phyloP scores from a whole-genome alignment of 2,888 invertebrate species.

The Drosophila bunnanda region DNA sequence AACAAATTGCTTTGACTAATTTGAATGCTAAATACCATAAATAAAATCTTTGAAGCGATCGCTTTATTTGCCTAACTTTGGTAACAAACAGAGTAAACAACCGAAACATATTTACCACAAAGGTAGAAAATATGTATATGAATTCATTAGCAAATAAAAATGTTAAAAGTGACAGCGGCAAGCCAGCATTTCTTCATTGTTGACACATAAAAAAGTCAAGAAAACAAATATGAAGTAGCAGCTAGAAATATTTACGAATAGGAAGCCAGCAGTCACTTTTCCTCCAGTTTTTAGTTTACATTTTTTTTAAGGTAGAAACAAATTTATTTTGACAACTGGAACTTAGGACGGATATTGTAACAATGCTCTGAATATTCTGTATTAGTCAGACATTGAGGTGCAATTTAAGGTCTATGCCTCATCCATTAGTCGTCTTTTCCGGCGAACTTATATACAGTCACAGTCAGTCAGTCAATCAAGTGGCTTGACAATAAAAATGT shows the following conservation, averaged over 20 bases:
- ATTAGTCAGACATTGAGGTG: constrained; percentile 47
- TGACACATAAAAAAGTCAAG: constrained; percentile 10
- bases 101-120: background rate
- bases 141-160: constrained; percentile 2
- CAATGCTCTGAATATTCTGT: background rate
- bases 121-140: background rate
- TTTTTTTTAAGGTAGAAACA: background rate
- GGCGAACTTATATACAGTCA: constrained; percentile 20
- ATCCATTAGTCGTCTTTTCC: constrained; percentile 44
- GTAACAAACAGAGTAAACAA: constrained; percentile 1
- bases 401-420: constrained; percentile 37
- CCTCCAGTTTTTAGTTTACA: background rate
- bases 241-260: constrained; percentile 7
- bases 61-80: constrained; percentile 11
- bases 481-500: constrained; percentile 11
- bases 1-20: constrained; percentile 7
- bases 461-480: background rate
- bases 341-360: background rate
- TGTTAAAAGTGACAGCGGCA: constrained; percentile 9
- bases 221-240: constrained; percentile 1
- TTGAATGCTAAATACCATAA: background rate
- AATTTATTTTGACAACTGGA: constrained; percentile 5
- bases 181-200: constrained; percentile 1
- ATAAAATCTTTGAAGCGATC: background rate
- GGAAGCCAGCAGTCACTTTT: background rate